Evolutionary conservation across 2,888 invertebrate genomes (phyloP).

Genomic region (Crepidodera aurea): DNA sequence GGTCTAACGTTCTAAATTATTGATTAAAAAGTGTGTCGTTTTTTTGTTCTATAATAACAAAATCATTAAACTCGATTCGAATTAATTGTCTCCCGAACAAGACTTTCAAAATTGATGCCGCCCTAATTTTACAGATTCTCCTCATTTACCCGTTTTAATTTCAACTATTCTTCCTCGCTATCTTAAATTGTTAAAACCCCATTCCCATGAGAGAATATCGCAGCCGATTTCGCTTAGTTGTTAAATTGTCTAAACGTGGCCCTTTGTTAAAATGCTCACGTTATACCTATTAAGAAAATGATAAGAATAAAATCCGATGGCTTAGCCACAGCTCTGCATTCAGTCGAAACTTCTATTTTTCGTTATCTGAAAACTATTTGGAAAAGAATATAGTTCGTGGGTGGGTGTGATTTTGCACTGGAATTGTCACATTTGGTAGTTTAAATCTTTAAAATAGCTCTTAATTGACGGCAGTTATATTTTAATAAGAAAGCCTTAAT

Average conservation of each 20-base stretch:
- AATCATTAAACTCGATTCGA: too few relatives aligned
- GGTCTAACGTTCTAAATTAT: too few relatives aligned
- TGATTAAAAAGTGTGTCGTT: too few relatives aligned
- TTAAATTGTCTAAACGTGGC: constrained; percentile 34
- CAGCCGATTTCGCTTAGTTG: constrained; percentile 35
- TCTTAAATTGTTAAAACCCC: constrained; percentile 32
- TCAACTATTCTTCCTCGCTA: constrained; percentile 11
- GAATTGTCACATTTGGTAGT: too few relatives aligned
- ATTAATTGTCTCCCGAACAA: too few relatives aligned
- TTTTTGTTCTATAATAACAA: too few relatives aligned
- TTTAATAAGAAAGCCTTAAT: too few relatives aligned
- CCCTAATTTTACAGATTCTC: not conserved
- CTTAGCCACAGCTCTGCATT: constrained; percentile 12
- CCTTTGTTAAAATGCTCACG: constrained; percentile 32
- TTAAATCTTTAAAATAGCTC: too few relatives aligned
- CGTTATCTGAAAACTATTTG: not conserved
- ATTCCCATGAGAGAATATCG: constrained; percentile 31
- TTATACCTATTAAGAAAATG: constrained; percentile 30
- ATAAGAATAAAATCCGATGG: constrained; percentile 28
- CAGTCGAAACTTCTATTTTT: constrained; percentile 1
- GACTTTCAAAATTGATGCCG: not conserved
- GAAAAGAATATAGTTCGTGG: not conserved
- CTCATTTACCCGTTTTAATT: constrained; percentile 1
- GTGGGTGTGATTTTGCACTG: too few relatives aligned
- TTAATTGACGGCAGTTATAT: too few relatives aligned